These are phyloP conservation scores for Drosophila histrio DNA, from an alignment of 2,888 invertebrate genomes.

Conservation along the genomic window DNA sequence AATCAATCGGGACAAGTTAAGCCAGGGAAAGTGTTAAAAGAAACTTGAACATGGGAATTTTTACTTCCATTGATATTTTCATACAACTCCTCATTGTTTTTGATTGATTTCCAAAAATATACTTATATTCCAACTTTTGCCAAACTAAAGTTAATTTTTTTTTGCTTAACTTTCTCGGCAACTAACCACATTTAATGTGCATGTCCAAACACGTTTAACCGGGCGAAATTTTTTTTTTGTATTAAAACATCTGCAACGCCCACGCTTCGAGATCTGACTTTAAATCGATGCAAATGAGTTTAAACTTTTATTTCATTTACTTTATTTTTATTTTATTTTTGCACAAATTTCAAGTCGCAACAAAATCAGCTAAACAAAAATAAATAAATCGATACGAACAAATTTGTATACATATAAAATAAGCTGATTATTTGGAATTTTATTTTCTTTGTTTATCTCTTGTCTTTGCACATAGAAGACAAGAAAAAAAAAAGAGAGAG, in stretches of 20 bases:
- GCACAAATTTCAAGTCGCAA: slow-evolving; percentile 13
- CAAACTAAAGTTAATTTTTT: not conserved
- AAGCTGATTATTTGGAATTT: slow-evolving; percentile 64
- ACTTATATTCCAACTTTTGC: not conserved
- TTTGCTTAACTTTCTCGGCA: slow-evolving; percentile 36
- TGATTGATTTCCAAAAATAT: not conserved
- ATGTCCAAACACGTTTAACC: slow-evolving; percentile 37
- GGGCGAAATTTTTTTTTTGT: slow-evolving; percentile 21
- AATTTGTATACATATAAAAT: slow-evolving; percentile 19
- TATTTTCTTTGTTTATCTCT: slow-evolving; percentile 5
- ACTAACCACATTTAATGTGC: slow-evolving; percentile 12
- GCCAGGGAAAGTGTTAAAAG: no score
- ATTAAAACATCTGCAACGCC: slow-evolving; percentile 37
- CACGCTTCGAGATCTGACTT: slow-evolving; percentile 35
- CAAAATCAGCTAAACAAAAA: not conserved
- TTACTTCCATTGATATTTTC: no score
- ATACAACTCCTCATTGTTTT: not conserved
- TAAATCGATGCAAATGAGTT: slow-evolving; percentile 49
- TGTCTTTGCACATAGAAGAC: slow-evolving; percentile 41
- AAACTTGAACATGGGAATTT: not conserved
- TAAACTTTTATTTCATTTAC: slow-evolving; percentile 20
- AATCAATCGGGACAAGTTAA: no score
- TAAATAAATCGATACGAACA: slow-evolving; percentile 22
- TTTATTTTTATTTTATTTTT: slow-evolving; percentile 8
- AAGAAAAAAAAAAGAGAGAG: not conserved